These are phyloP conservation scores for Oscheius myriophilus DNA, from an alignment of 2,888 invertebrate species.

Conservation along the genomic window DNA sequence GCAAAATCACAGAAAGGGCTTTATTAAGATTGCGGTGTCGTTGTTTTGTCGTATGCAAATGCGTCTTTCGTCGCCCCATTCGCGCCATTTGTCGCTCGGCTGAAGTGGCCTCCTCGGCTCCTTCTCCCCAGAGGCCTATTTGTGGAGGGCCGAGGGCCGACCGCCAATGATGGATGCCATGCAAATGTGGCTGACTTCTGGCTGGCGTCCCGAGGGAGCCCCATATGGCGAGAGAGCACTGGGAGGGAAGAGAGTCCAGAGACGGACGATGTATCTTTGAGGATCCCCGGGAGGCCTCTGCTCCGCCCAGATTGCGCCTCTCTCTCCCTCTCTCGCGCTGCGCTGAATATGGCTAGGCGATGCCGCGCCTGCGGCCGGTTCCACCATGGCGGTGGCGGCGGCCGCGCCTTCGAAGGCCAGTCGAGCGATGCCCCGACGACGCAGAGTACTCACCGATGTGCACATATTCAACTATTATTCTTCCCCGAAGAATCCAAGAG, in stretches of 20 bases:
- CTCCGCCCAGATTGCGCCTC: neutral
- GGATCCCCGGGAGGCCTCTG: conserved; percentile 22
- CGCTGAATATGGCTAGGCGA: neutral
- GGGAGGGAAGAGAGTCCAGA: neutral
- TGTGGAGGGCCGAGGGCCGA: conserved; percentile 6
- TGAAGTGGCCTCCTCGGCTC: neutral
- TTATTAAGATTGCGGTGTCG: neutral
- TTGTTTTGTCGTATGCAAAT: neutral
- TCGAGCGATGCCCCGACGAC: conserved; percentile 22
- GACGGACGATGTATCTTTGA: conserved; percentile 24
- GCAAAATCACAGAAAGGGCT: neutral
- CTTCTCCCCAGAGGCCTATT: conserved; percentile 15
- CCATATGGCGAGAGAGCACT: conserved; percentile 21
- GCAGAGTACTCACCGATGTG: conserved; percentile 38
- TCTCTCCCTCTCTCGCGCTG: conserved; percentile 3
- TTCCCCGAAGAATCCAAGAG: conserved; percentile 9
- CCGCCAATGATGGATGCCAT: conserved; percentile 33
- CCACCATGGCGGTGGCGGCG: no score
- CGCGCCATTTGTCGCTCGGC: neutral
- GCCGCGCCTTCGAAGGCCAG: conserved; percentile 2
- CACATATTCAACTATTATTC: conserved; percentile 49
- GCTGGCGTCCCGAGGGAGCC: conserved; percentile 16
- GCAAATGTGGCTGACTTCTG: conserved; percentile 29
- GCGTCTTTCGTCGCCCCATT: neutral
- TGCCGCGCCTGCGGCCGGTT: conserved; percentile 1